Evolutionary conservation across 1,140 invertebrate genomes (phyloP).

Genomic region (Brachionus plicatilis): DNA sequence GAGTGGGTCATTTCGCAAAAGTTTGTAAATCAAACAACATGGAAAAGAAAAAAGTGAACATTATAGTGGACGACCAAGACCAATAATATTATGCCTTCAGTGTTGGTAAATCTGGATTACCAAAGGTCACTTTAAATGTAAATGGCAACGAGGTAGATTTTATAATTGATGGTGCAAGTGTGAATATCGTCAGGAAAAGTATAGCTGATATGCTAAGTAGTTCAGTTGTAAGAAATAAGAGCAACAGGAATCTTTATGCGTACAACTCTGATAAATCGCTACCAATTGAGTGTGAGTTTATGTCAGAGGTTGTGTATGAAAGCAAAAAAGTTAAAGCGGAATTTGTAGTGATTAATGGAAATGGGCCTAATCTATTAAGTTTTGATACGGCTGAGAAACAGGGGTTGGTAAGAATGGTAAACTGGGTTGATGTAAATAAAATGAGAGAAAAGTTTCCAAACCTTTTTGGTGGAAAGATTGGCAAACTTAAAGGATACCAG

Average conservation of each 20-base stretch:
- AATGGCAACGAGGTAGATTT: no score
- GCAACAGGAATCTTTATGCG: not conserved
- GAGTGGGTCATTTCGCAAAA: not conserved
- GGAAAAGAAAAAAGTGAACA: not conserved
- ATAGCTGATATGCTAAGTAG: no score
- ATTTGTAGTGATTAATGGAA: not conserved
- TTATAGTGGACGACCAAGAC: not conserved
- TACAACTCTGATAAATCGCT: not conserved
- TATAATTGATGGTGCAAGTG: no score
- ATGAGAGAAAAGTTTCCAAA: no score
- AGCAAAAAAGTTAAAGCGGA: not conserved
- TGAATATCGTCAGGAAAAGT: no score
- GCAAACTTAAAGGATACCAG: no score
- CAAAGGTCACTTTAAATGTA: no score
- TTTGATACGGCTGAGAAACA: not conserved
- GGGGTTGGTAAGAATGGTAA: no score
- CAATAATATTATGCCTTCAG: not conserved
- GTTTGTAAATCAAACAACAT: not conserved
- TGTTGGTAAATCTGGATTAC: no score
- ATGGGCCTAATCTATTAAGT: not conserved
- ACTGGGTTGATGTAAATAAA: no score
- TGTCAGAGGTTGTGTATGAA: not conserved
- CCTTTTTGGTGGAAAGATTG: no score
- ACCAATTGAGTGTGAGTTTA: not conserved
- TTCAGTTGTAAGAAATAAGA: no score